Evolutionary conservation across 2,888 invertebrate species (phyloP), one percentile per base, ranked within the genome.

Genomic region (Tanypteryx hageni): DNA sequence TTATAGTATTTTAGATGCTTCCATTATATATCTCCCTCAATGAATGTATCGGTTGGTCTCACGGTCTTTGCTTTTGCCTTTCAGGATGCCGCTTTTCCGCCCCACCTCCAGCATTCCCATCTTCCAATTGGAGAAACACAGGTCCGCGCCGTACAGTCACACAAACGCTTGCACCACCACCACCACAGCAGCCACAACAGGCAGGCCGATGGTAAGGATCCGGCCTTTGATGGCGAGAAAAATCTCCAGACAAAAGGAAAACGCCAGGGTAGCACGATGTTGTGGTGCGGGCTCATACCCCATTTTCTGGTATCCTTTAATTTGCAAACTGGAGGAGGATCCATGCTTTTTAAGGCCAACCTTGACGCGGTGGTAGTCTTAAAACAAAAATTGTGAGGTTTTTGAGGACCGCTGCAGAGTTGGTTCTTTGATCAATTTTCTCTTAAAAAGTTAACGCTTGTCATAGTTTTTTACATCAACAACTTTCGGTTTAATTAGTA

Each of bases 101-200:
- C 89, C 56, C 89, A 64, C 68, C 44, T 89, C 44, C 61, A 64
- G n/a, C 89, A 89, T 56, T 56, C 89, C 44, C 64, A 44, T n/a
- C 64, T 89, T n/a, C 59, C 86, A 5, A 64, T n/a, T 0, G n/a
- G 61, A 44, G 89, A 44, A 44, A 64, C 64, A 11, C 89, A 89
- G 31, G 64, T 61, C 18, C 89, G 89, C 31, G 89, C 31, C 31
- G 44, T 64, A 10, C 85, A 86, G 18, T 61, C 86, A 18, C 89
- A 44, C 89, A 89, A 89, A 89, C 89, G 89, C 89, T 64, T 89
- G 64, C 89, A 89, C n/a, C 89, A 89, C 89, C 89, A 89, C 13
- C 89, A 89, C 61, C 89, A 89, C 61, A 61, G 18, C 31, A 64
- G n/a, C 14, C 89, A 89, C 64, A 44, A 64, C 13, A 89, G n/a